A percentile compares a stretch with the other conserved stretches of the same genome.
Conservation (phyloP, 2,888 invertebrate species). For the Drosophila neonasuta region DNA sequence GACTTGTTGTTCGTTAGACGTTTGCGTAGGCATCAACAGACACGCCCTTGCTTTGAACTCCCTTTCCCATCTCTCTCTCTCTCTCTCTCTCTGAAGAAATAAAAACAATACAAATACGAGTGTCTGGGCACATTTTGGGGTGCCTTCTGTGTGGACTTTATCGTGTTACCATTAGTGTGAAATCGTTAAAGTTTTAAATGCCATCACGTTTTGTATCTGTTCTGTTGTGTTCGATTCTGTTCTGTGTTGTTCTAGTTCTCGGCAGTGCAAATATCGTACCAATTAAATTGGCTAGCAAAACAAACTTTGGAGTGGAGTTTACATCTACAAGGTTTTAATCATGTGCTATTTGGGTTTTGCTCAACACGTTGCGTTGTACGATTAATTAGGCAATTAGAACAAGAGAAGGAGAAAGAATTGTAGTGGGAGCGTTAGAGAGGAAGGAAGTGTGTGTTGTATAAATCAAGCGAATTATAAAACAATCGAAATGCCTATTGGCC, state of each 20-base stretch:
- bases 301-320: conserved; percentile 23
- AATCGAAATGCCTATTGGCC: conserved; percentile 53
- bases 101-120: conserved; percentile 1
- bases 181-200: conserved; percentile 75
- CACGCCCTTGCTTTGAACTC: conserved; percentile 37
- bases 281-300: conserved; percentile 64
- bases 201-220: conserved; percentile 67
- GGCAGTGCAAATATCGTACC: conserved; percentile 61
- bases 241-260: conserved; percentile 47
- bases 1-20: conserved; percentile 62
- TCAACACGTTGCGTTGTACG: conserved; percentile 41
- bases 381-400: conserved; percentile 66
- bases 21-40: conserved; percentile 60
- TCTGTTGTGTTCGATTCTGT: conserved; percentile 14
- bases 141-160: conserved; percentile 36
- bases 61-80: not conserved
- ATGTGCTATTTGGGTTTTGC: conserved; percentile 22
- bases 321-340: conserved; percentile 52
- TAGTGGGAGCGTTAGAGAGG: not conserved
- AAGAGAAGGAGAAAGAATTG: not conserved
- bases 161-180: conserved; percentile 74
- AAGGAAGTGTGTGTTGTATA: conserved; percentile 33
- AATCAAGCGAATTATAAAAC: conserved; percentile 66
- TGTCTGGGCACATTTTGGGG: conserved; percentile 2
- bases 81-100: too few species aligned